Base-by-base conservation (phyloP, 2,113 vertebrate species). In the Dendrocopos noguchii region DNA sequence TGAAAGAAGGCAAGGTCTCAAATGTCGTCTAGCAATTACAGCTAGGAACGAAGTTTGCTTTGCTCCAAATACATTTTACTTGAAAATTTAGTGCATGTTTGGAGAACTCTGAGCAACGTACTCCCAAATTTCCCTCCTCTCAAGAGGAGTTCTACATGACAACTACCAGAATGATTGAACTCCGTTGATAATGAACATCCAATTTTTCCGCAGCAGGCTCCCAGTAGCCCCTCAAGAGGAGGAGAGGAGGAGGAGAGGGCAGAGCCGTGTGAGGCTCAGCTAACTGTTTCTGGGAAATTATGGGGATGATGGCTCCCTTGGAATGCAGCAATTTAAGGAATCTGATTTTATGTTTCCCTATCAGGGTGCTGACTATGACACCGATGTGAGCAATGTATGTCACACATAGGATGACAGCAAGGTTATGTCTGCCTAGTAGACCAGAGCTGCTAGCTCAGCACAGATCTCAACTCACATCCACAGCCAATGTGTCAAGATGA, bases 261-360 rank as follows among this genome's bases (percentile, higher is more conserved):
- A 81, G 52, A 71, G 20, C 8, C 88, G 66, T 12, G 34, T 53
- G 25, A 70, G 21, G 47, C 56, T 22, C 42, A 77, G 6, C 10
- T 64, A 80, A 85, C 60, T 8, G 56, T 64, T 53, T 71, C 22
- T 31, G 28, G 27, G 47, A 63, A 84, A 39, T 44, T 4, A 52
- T 4, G 10, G 7, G 15, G 7, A 79, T 0, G 0, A 16, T 13
- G 18, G 9, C 4, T 44, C 12, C 65, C 55, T n/a, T 39, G 29
- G 20, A 87, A 44, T 0, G 2, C 34, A 70, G 34, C 5, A 65
- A 9, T 63, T 79, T 46, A 29, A 92, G 15, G 25, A 57, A 50
- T 34, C 15, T 34, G 7, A 55, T 73, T 65, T 79, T 84, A 4
- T 15, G 28, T 65, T 84, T 74, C 76, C 39, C n/a, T 73, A 0